Evolutionary conservation across 1,140 invertebrate species (phyloP), one percentile per base, ranked within the genome.

Genomic region (Ganaspis sp.): DNA sequence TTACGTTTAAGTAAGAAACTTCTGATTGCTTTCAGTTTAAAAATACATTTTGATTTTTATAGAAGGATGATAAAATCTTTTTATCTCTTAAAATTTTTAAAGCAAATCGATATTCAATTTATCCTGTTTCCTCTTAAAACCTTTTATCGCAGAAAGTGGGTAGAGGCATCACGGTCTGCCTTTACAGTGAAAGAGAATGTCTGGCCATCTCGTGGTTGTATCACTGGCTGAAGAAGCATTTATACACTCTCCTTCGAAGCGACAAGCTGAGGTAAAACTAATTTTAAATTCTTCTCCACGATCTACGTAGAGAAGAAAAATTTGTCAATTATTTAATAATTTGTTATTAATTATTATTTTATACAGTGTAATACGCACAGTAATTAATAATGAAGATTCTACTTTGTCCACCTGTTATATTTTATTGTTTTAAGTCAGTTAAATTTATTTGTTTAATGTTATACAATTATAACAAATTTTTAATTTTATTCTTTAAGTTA

Each of bases 81-180:
- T 64, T 26, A 64, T 64, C 58, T n/a, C 58, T 64, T n/a, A 1
- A 23, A 64, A 64, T 64, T 26, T 64, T 29, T 29, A 34, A 29
- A 64, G 58, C 23, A 64, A 64, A 64, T 64, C 58, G 58, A 64
- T 64, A 64, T 64, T 64, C 58, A 64, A 64, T 64, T 64, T 64
- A 64, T 64, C 23, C 23, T 29, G 15, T 64, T 29, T n/a, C 58
- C 26, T n/a, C 26, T 29, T 15, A 34, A 64, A 58, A 64, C 15
- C 58, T 64, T 64, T 64, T 64, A 29, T 64, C 23, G 23, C 23
- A 64, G 58, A 12, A 64, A 34, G 23, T n/a, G n/a, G n/a, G n/a
- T 29, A 29, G 23, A 64, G 15, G 58, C 11, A 29, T 64, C 9
- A 34, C n/a, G 23, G 12, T 12, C 58, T 26, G 21, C 23, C 21